Conservation (phyloP, 2,888 invertebrate genomes). For the Drosophila mayaguana region DNA sequence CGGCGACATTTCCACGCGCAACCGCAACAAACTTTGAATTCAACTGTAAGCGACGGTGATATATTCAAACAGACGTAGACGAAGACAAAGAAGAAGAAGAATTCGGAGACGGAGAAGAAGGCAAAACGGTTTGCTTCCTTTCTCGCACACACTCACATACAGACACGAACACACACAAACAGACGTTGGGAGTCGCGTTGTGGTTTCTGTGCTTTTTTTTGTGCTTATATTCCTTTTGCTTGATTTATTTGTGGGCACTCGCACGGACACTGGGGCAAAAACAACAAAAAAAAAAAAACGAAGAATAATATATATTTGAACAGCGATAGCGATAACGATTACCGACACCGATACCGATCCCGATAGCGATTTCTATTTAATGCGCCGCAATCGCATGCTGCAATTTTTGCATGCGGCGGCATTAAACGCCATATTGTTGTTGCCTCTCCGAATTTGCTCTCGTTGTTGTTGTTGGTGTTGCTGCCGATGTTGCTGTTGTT, state of each 20-base stretch:
- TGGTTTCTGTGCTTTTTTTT: slow-evolving; percentile 41
- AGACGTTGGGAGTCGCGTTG: slow-evolving; percentile 29
- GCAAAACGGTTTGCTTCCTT: slow-evolving; percentile 47
- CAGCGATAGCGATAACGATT: slow-evolving; percentile 32
- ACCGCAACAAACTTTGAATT: slow-evolving; percentile 55
- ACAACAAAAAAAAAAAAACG: slow-evolving; percentile 40
- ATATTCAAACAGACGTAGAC: slow-evolving; percentile 32
- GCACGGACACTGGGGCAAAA: slow-evolving; percentile 31
- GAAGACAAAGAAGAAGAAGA: slow-evolving; percentile 19
- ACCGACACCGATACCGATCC: slow-evolving; percentile 12
- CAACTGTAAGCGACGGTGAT: slow-evolving; percentile 16
- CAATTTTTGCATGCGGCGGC: slow-evolving; percentile 62
- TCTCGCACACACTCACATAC: slow-evolving; percentile 18
- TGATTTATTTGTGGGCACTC: slow-evolving; percentile 46
- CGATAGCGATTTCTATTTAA: slow-evolving; percentile 37
- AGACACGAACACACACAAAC: slow-evolving; percentile 5
- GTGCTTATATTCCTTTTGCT: slow-evolving; percentile 45
- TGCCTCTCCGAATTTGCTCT: slow-evolving; percentile 47
- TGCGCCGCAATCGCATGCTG: slow-evolving; percentile 51
- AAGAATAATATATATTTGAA: slow-evolving; percentile 24
- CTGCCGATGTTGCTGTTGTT: slow-evolving; percentile 43
- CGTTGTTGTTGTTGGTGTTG: slow-evolving; percentile 45
- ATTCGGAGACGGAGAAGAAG: slow-evolving; percentile 22
- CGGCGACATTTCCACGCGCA: slow-evolving; percentile 69
- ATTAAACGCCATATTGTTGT: slow-evolving; percentile 66